A percentile compares a stretch with the other conserved stretches of the same genome.
These are phyloP conservation scores for Sternarchorhynchus goeldii DNA, from an alignment of 2,797 vertebrate genomes.

Conservation along the genomic window DNA sequence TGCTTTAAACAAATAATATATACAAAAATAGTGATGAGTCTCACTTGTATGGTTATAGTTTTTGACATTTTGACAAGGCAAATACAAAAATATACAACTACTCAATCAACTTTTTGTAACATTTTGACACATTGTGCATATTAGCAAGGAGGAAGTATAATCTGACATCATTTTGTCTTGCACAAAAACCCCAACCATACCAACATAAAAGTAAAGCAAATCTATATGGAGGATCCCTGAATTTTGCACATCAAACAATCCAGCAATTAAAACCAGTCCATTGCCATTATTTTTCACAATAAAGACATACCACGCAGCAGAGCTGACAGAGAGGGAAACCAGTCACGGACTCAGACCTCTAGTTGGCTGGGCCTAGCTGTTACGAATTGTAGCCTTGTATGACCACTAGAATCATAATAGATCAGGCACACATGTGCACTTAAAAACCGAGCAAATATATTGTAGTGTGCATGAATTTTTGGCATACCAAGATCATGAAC, in stretches of 20 bases:
- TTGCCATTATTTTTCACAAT: not conserved
- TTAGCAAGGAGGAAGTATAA: not conserved
- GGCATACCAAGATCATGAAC: not conserved
- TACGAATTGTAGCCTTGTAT: not conserved
- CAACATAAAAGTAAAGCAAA: not conserved
- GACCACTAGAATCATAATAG: not conserved
- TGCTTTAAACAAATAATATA: slow-evolving; percentile 50
- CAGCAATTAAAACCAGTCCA: not conserved
- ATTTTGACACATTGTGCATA: slow-evolving; percentile 22
- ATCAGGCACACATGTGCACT: not conserved
- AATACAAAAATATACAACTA: slow-evolving; percentile 35
- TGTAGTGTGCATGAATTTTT: not conserved
- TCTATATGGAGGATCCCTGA: slow-evolving; percentile 39
- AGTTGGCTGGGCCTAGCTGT: not conserved
- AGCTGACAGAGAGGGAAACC: not conserved
- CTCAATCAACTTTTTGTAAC: slow-evolving; percentile 16
- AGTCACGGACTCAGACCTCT: too few relatives aligned
- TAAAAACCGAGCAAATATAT: not conserved
- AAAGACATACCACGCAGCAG: not conserved
- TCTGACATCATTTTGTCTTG: not conserved
- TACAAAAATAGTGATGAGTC: slow-evolving; percentile 23
- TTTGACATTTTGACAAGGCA: slow-evolving; percentile 14
- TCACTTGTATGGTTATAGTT: not conserved
- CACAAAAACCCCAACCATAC: not conserved
- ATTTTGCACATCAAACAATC: slow-evolving; percentile 17